Evolutionary conservation across 2,113 vertebrate species (phyloP).

Genomic region (Pelodiscus sinensis): DNA sequence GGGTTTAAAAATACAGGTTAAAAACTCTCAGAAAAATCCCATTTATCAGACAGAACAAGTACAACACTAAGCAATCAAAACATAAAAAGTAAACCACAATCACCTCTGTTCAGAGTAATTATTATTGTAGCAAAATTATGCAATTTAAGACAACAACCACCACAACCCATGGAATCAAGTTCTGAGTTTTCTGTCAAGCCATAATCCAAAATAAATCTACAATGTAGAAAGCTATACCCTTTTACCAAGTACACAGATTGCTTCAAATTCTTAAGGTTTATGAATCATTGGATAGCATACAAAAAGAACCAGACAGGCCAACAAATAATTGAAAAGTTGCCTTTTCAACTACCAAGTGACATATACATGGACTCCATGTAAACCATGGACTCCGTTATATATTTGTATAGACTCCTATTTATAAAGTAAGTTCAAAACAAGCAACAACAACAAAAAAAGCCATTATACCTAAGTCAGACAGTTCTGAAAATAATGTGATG

Average conservation of each 20-base stretch:
- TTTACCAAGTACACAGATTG: background rate
- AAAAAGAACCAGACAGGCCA: background rate
- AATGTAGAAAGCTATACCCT: background rate
- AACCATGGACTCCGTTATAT: background rate
- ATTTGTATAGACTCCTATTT: background rate
- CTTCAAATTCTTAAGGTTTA: background rate
- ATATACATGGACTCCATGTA: background rate
- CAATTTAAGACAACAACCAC: background rate
- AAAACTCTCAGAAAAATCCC: background rate
- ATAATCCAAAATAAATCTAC: background rate
- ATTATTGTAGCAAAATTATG: background rate
- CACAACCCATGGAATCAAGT: background rate
- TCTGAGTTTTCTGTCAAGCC: background rate
- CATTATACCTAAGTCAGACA: background rate
- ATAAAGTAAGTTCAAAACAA: background rate
- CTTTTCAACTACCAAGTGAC: background rate
- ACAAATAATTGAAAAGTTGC: background rate
- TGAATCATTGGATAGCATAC: background rate
- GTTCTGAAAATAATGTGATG: background rate
- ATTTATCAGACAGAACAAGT: slow-evolving; percentile 43
- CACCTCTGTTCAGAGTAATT: background rate
- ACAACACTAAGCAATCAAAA: background rate
- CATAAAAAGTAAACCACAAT: background rate
- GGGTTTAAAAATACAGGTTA: background rate
- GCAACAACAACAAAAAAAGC: background rate